Evolutionary conservation across 1,140 invertebrate species (phyloP).

Genomic region (Drosophila hydei): DNA sequence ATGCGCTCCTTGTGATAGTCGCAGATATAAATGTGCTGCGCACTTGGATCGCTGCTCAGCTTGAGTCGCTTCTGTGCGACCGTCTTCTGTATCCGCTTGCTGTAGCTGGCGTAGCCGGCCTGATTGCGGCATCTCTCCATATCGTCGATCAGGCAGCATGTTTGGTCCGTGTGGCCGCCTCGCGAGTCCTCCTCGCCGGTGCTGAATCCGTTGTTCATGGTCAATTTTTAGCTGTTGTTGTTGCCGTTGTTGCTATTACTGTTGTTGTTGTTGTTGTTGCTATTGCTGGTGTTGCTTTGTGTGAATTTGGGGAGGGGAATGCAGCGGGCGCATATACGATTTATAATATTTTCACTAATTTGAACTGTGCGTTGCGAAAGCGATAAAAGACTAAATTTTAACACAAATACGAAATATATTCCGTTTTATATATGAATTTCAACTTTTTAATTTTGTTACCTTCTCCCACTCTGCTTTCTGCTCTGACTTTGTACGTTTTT

Average conservation of each 20-base stretch:
- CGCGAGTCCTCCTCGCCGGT: slow-evolving; percentile 95
- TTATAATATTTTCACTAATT: slow-evolving; percentile 13
- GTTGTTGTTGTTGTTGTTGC: slow-evolving; percentile 4
- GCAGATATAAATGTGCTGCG: slow-evolving; percentile 97
- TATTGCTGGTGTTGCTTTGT: slow-evolving; percentile 29
- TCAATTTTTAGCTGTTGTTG: slow-evolving; percentile 42
- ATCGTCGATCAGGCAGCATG: slow-evolving; percentile 97
- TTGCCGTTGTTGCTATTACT: neutral
- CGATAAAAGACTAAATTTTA: neutral
- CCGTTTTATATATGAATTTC: slow-evolving; percentile 1
- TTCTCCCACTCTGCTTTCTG: slow-evolving; percentile 26
- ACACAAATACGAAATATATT: slow-evolving; percentile 8
- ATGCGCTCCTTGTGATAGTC: slow-evolving; percentile 98
- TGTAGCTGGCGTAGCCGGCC: slow-evolving; percentile 98
- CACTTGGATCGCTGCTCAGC: slow-evolving; percentile 93
- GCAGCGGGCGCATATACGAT: neutral
- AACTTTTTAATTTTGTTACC: slow-evolving; percentile 26
- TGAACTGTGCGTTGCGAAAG: slow-evolving; percentile 1
- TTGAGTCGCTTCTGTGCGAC: slow-evolving; percentile 96
- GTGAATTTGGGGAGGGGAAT: neutral
- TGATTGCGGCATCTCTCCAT: slow-evolving; percentile 91
- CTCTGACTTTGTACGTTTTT: slow-evolving; percentile 38
- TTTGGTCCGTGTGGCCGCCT: slow-evolving; percentile 92
- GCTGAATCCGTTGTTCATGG: slow-evolving; percentile 92
- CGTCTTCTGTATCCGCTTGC: slow-evolving; percentile 97